These are phyloP conservation scores for Rapana venosa DNA, from an alignment of 2,888 invertebrate species.

Conservation along the genomic window DNA sequence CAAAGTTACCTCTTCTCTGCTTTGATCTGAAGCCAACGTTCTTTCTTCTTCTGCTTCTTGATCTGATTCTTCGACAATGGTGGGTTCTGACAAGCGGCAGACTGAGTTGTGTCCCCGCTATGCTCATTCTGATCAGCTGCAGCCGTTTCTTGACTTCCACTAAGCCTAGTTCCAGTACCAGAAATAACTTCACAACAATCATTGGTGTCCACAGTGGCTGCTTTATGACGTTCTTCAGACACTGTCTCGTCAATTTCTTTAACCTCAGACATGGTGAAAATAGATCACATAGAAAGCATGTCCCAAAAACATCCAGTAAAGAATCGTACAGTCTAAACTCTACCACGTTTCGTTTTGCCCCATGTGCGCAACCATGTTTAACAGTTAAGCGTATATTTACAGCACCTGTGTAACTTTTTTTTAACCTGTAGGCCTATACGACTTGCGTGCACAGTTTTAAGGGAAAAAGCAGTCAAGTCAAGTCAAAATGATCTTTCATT, in stretches of 20 bases:
- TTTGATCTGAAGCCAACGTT: constrained; percentile 79
- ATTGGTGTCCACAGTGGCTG: background rate
- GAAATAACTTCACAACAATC: no score
- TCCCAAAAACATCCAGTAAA: background rate
- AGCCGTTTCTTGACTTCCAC: no score
- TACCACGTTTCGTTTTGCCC: background rate
- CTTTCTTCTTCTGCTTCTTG: constrained; percentile 85
- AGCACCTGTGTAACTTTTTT: background rate
- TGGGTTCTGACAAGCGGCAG: background rate
- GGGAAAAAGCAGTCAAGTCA: no score
- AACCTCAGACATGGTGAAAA: background rate
- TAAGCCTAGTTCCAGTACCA: no score
- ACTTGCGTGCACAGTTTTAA: no score
- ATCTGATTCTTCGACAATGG: constrained; percentile 82
- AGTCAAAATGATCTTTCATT: no score
- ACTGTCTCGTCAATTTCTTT: background rate
- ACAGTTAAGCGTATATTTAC: background rate
- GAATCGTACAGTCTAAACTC: background rate
- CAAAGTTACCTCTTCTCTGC: constrained; percentile 62
- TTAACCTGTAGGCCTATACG: background rate
- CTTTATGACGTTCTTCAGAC: background rate
- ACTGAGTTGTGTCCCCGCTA: background rate
- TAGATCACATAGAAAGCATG: background rate
- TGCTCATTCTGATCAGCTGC: no score
- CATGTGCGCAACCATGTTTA: constrained; percentile 34